phyloP scores from a whole-genome alignment of 2,888 invertebrate genomes.

The Tillus elongatus region DNA sequence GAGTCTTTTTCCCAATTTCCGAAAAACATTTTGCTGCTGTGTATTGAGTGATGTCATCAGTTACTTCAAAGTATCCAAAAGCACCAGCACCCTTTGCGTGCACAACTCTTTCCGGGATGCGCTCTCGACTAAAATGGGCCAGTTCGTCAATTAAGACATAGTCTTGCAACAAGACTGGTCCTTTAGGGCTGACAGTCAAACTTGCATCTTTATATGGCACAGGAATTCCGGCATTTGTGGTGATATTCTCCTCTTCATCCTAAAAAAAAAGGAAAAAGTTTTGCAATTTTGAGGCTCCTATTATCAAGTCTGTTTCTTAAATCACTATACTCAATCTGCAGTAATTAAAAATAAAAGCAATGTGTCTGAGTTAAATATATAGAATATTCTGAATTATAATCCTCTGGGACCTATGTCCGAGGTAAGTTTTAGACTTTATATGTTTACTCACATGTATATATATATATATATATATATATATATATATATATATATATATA shows the following conservation, averaged over 20 bases:
- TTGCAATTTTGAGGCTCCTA: no score
- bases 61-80: slow-evolving; percentile 78
- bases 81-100: slow-evolving; percentile 94
- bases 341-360: no score
- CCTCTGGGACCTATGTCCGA: no score
- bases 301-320: background rate
- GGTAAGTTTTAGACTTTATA: no score
- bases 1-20: slow-evolving; percentile 67
- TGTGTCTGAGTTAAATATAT: no score
- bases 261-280: slow-evolving; percentile 32
- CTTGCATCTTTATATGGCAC: slow-evolving; percentile 67
- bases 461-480: no score
- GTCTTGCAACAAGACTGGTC: slow-evolving; percentile 83
- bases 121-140: slow-evolving; percentile 78
- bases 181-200: slow-evolving; percentile 76
- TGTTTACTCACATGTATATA: no score
- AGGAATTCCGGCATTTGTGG: slow-evolving; percentile 76
- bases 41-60: slow-evolving; percentile 75
- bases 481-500: no score
- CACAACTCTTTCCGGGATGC: slow-evolving; percentile 92
- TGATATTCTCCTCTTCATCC: slow-evolving; percentile 54
- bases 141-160: slow-evolving; percentile 67
- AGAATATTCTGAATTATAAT: no score
- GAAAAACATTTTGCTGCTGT: slow-evolving; percentile 71
- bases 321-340: background rate